Evolutionary conservation across 1,140 invertebrate genomes (phyloP), one percentile per base, ranked within the genome.

Genomic region (Euura lappo): DNA sequence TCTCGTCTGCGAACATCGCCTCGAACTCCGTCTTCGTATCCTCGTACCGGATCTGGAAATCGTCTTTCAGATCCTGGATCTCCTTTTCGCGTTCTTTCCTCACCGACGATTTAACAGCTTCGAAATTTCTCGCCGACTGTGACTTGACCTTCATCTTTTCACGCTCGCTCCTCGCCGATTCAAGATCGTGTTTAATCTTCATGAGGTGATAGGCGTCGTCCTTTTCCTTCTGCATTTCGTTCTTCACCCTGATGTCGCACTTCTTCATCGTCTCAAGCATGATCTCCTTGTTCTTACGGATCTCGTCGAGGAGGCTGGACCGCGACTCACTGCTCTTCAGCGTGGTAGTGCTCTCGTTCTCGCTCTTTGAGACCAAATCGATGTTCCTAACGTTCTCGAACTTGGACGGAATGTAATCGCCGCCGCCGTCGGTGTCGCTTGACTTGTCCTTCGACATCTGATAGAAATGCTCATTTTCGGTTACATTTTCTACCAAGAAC

Each of bases 1-100:
- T 89, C 75, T 92, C 88, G 47, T 87, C 85, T 3, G 79, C 75
- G 3, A 86, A 84, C 51, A 90, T 89, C 46, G 88, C 85, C 44
- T 89, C 83, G 4, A 90, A 47, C 44, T 87, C 77, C 3, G 81
- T 79, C 74, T 85, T 87, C 64, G 84, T 89, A 76, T 76, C 84
- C 79, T 82, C 79, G 4, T 88, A 71, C 68, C 83, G 85, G 4
- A 43, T 69, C 44, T 84, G 78, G 42, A 81, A 78, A 11, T 84
- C 81, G n/a, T 78, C 83, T 72, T 76, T 81, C 5, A 85, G 68
- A 3, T 10, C 11, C 7, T 79, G 72, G 4, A 86, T 76, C 4
- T 81, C 80, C 7, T 69, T 70, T 6, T 86, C 79, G 4, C 84
- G 75, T 7, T 81, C 78, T 67, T 70, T 74, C 2, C 42, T 71